Evolutionary conservation across 2,113 vertebrate genomes (phyloP).

Genomic region (Rhagologus leucostigma): DNA sequence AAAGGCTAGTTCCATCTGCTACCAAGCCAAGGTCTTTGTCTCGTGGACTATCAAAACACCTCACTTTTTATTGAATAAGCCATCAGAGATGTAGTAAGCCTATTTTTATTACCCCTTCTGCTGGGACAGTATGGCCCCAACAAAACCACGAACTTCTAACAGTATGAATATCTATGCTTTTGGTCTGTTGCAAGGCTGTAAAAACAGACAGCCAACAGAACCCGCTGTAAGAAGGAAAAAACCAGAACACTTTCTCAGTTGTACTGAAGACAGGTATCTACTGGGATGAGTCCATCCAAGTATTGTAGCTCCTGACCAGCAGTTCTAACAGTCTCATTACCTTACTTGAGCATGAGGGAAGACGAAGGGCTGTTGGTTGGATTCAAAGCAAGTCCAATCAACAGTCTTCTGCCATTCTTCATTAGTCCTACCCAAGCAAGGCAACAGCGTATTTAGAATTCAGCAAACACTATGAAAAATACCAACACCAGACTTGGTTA

Average conservation of each 20-base stretch:
- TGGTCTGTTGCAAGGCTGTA: not conserved
- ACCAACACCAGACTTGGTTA: not conserved
- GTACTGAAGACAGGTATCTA: not conserved
- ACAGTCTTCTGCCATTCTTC: not conserved
- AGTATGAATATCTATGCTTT: not conserved
- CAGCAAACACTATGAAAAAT: not conserved
- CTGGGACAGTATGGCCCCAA: not conserved
- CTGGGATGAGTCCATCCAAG: not conserved
- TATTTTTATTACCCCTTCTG: not conserved
- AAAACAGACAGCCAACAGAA: not conserved
- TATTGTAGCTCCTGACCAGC: not conserved
- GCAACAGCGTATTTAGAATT: not conserved
- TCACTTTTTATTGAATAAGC: not conserved
- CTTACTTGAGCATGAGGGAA: not conserved
- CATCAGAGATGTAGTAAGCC: not conserved
- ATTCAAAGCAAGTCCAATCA: not conserved
- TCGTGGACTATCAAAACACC: not conserved
- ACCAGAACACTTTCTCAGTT: not conserved
- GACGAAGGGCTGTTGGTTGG: fast-evolving
- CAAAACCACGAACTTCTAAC: not conserved
- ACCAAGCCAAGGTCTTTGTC: not conserved
- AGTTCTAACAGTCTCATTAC: not conserved
- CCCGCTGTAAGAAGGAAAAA: not conserved
- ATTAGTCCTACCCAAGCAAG: not conserved
- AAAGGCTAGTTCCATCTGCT: not conserved